Evolutionary conservation across 2,797 vertebrate species (phyloP), one percentile per base, ranked within the genome.

Genomic region (Pangasius mekongensis): DNA sequence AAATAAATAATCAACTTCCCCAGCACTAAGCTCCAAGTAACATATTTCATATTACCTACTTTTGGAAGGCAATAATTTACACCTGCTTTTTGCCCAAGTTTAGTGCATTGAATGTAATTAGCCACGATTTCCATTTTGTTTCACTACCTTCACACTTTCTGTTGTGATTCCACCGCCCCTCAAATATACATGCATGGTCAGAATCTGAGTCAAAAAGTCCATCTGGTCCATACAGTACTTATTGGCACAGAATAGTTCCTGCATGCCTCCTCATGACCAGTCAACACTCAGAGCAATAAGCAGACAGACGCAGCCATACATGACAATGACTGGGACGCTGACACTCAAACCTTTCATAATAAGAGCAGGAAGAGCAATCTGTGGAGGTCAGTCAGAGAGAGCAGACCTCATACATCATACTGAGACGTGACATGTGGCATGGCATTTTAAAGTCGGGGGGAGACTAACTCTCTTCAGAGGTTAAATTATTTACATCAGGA

Each of bases 401-500:
- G 60, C 67, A 27, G 43, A 74, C 49, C 86, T 86, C 89, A 89
- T 90, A 87, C 49, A 91, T 90, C 92, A 91, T 76, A 47, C 64
- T 24, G 80, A 83, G 91, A 71, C 10, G 74, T 73, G 86, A 91
- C 88, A 90, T 89, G 76, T 74, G 87, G 90, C 88, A 89, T 58
- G 83, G 86, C 71, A 77, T 89, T 81, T 60, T 86, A 78, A 93
- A 89, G n/a, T 13, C 2, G 87, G 85, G 80, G 36, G 27, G 36
- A 22, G 33, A 39, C 62, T 66, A 86, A 86, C 85, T 91, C 89
- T 91, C 92, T 93, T 85, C 92, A 64, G 87, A 56, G 86, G 73
- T 81, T 95, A 89, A 95, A 96, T 97, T 93, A 96, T 96, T 95
- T 88, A 96, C 91, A 66, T 85, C 92, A 91, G 90, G 91, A 89